Base-by-base conservation (phyloP, 2,797 vertebrate species). In the Arnoldichthys spilopterus region DNA sequence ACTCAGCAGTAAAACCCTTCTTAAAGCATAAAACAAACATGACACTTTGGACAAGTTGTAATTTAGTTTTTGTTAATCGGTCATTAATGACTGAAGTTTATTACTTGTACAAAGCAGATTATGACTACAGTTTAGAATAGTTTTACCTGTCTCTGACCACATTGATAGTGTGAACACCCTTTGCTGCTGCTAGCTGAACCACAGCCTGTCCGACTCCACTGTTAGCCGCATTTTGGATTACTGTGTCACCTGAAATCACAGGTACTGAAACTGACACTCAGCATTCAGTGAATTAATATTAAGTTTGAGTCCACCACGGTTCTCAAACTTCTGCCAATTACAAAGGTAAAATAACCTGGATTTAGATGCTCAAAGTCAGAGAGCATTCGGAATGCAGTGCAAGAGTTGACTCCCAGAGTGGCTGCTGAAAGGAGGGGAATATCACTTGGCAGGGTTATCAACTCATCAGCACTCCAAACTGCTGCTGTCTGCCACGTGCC, bases 191-290 rank as follows among this genome's bases (percentile, higher is more conserved):
- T 0, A 99, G 97, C 92, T 99, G 97, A 88, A 99, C 98, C 24
- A 98, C 95, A 12, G 97, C 96, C 91, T 99, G 98, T 7, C 97
- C 98, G 47, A 99, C 97, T 9, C 95, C 94, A 18, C 98, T 99
- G 92, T 99, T 99, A 80, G 97, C 95, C 0, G 95, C 96, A 0
- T 99, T 99, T 91, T 99, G 98, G 89, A 99, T 98, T 79, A 99
- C 24, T 0, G 94, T 93, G 84, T 99, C 97, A 43, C 97, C 97
- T 99, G 89, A 24, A 84, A 78, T 4, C 20, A 16, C 37, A 79
- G 22, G 20, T 77, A 11, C 78, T 34, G 3, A 16, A 68, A 20
- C 11, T 61, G 37, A 47, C 40, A 18, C 22, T 67, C 15, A 15
- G 8, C 6, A 20, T 40, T 34, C 2, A 28, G 1, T 15, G 22